phyloP scores from a whole-genome alignment of 2,888 invertebrate species.

The Sphaeridia pumilis region DNA sequence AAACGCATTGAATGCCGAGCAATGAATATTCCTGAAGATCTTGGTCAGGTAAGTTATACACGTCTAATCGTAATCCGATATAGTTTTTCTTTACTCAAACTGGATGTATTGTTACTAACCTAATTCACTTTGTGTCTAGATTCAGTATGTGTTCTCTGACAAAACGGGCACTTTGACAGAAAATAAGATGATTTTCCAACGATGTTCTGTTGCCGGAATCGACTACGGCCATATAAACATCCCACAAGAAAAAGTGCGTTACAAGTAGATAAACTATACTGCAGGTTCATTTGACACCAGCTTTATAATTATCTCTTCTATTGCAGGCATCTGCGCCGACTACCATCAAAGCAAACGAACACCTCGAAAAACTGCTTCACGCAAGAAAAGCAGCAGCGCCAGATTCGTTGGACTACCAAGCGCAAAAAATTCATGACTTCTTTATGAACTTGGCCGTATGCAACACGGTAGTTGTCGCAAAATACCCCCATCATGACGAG shows the following conservation, averaged over 20 bases:
- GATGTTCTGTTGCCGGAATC: slow-evolving; percentile 75
- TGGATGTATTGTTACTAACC: neutral
- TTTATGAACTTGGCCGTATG: slow-evolving; percentile 82
- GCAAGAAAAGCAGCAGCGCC: too few species aligned
- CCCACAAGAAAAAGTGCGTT: too few species aligned
- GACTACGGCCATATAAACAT: slow-evolving; percentile 88
- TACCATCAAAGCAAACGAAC: too few species aligned
- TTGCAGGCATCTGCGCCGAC: too few species aligned
- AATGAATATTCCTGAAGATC: slow-evolving; percentile 91
- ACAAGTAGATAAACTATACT: too few species aligned
- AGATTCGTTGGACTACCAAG: slow-evolving; percentile 46
- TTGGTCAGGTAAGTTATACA: slow-evolving; percentile 61
- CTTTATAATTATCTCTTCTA: too few species aligned
- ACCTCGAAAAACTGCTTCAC: neutral
- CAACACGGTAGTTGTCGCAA: slow-evolving; percentile 91
- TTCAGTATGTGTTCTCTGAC: slow-evolving; percentile 89
- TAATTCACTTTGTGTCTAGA: slow-evolving; percentile 39
- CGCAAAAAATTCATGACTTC: slow-evolving; percentile 72
- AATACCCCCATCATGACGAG: slow-evolving; percentile 61
- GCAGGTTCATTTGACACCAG: too few species aligned
- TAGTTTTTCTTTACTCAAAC: neutral
- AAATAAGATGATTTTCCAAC: slow-evolving; percentile 91
- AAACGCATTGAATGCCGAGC: slow-evolving; percentile 80
- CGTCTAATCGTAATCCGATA: slow-evolving; percentile 1
- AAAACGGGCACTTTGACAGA: slow-evolving; percentile 97